Evolutionary conservation across 1,140 invertebrate species (phyloP), one percentile per base, ranked within the genome.

Genomic region (Coptotermes formosanus): DNA sequence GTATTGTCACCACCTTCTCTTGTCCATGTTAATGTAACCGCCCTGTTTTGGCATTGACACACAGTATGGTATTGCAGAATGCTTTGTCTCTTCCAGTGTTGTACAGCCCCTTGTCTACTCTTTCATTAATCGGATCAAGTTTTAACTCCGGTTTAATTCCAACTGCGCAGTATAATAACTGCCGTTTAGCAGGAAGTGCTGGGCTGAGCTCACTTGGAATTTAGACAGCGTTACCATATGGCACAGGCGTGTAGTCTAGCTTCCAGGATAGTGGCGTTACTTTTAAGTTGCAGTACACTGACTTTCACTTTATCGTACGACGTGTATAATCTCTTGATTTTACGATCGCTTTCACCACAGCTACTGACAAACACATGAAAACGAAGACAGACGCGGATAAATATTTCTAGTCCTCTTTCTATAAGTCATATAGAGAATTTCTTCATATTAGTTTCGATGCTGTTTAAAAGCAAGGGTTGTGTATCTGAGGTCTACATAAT

Each of bases 141-240:
- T 75, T 75, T 75, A 75, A 75, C 64, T 75, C 64, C 30, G 64
- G 25, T 75, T 75, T 75, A 75, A 75, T 75, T 75, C 64, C 64
- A 75, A 16, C 64, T 75, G 25, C 64, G 64, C 19, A 75, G 64
- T 30, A 75, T 75, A 75, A 75, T 75, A 75, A 75, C 64, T 75
- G 25, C 64, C n/a, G 64, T 75, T 75, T 75, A 75, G 64, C 64
- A 30, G 64, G n/a, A 75, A 75, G 64, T 75, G 64, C 64, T 75
- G 8, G 30, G 9, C 64, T 30, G 64, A 75, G 64, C 64, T 75
- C 64, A 75, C 64, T 4, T 75, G 64, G 64, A 25, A 75, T 75
- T 75, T 75, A 75, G 8, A n/a, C 3, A 75, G 64, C 52, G 9
- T 48, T n/a, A 7, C 59, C 59, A n/a, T 64, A 64, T 19, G 19